Conservation (phyloP, 92 coral and sea anemone genomes). For the Plumapathes pennacea region DNA sequence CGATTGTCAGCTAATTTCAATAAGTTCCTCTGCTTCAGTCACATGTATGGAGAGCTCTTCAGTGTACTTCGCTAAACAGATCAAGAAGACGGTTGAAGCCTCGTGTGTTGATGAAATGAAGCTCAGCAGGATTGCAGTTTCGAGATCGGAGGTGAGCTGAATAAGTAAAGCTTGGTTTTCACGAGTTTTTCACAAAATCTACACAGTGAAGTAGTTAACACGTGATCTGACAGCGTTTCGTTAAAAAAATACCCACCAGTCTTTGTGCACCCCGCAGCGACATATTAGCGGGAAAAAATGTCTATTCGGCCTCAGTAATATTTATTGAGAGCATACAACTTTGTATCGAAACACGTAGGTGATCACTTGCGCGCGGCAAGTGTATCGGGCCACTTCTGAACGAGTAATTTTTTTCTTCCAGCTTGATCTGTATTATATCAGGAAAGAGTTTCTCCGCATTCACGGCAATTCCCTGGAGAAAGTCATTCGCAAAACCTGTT, state of each 20-base stretch:
- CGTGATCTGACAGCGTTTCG: too few species aligned
- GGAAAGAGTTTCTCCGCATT: conserved; percentile 53
- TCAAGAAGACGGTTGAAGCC: conserved; percentile 28
- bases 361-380: too few species aligned
- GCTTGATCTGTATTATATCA: conserved; percentile 81
- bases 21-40: conserved; percentile 24
- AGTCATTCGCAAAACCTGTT: conserved; percentile 52
- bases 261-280: too few species aligned
- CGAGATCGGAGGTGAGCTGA: conserved; percentile 69
- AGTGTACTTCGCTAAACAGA: conserved; percentile 53
- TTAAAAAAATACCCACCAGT: too few species aligned
- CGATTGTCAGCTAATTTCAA: background rate
- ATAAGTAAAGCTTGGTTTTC: background rate
- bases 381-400: too few species aligned
- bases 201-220: too few species aligned
- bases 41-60: conserved; percentile 62
- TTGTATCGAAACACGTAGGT: too few species aligned
- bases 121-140: conserved; percentile 33
- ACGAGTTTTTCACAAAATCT: too few species aligned
- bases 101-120: conserved; percentile 18
- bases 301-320: too few species aligned
- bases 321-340: too few species aligned
- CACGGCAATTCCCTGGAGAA: conserved; percentile 57
- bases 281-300: too few species aligned
- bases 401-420: conserved; percentile 8